These are phyloP conservation scores for Cecidostiba fungosa DNA, from an alignment of 2,888 invertebrate species.

Conservation along the genomic window DNA sequence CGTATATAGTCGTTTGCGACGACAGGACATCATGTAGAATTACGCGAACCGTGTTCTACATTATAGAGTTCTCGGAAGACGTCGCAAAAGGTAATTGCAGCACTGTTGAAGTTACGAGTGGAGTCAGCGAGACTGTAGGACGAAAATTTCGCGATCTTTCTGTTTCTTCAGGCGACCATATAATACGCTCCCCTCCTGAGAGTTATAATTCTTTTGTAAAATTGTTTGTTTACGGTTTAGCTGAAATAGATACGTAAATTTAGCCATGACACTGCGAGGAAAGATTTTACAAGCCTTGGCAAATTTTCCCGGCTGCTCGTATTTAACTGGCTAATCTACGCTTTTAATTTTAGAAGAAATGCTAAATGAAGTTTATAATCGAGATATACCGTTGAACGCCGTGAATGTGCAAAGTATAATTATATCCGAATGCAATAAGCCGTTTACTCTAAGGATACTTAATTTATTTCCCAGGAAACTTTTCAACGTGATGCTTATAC, in stretches of 20 bases:
- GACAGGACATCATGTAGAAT: not conserved
- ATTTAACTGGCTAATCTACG: not conserved
- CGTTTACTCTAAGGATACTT: not conserved
- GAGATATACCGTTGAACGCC: not conserved
- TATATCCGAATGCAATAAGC: no score
- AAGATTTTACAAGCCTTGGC: not conserved
- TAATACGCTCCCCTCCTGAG: not conserved
- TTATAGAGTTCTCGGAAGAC: not conserved
- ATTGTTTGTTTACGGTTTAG: not conserved
- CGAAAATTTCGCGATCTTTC: not conserved
- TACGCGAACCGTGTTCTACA: not conserved
- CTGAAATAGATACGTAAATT: not conserved
- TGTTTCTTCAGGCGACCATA: not conserved
- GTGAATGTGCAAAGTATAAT: not conserved
- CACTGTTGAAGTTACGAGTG: not conserved
- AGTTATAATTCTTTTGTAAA: not conserved
- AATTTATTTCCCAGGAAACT: not conserved
- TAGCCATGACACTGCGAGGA: not conserved
- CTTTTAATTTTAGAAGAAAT: not conserved
- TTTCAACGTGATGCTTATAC: not conserved
- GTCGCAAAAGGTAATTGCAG: not conserved
- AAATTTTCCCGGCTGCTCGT: not conserved
- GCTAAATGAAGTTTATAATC: no score
- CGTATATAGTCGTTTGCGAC: not conserved
- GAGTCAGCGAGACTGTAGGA: not conserved